Conservation (phyloP, 2,113 vertebrate species). For the Balaeniceps rex region DNA sequence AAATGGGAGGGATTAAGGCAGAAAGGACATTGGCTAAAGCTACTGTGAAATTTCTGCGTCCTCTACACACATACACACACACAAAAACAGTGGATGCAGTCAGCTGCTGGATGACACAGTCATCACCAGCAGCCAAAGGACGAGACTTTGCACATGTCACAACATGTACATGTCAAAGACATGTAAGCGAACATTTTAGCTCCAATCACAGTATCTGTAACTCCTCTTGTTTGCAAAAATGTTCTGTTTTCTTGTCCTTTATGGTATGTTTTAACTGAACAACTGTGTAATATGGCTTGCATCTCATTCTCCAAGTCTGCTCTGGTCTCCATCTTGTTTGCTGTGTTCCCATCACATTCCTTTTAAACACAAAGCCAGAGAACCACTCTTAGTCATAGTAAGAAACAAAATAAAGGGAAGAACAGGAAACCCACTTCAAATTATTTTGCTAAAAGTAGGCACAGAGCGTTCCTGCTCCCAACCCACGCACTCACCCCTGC, state of each 20-base stretch:
- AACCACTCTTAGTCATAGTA: not conserved
- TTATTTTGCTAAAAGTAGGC: not conserved
- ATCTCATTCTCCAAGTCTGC: not conserved
- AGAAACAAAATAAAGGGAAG: not conserved
- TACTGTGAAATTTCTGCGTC: not conserved
- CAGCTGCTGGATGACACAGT: not conserved
- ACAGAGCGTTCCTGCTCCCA: not conserved
- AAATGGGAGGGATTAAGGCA: not conserved
- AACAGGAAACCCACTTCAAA: not conserved
- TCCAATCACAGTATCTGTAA: not conserved
- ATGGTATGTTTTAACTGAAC: not conserved
- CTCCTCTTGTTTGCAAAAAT: not conserved
- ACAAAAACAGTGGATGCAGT: not conserved
- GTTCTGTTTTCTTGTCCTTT: not conserved
- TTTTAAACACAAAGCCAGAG: not conserved
- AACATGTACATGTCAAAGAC: not conserved
- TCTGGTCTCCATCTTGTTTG: not conserved
- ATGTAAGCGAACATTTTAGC: not conserved
- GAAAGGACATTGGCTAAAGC: not conserved
- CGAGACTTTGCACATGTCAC: not conserved
- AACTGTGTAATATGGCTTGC: not conserved
- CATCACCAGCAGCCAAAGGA: not conserved
- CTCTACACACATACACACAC: not conserved
- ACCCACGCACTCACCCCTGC: accelerated
- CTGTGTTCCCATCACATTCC: not conserved